Evolutionary conservation across 1,140 invertebrate species (phyloP).

Genomic region (Heliconius congener): DNA sequence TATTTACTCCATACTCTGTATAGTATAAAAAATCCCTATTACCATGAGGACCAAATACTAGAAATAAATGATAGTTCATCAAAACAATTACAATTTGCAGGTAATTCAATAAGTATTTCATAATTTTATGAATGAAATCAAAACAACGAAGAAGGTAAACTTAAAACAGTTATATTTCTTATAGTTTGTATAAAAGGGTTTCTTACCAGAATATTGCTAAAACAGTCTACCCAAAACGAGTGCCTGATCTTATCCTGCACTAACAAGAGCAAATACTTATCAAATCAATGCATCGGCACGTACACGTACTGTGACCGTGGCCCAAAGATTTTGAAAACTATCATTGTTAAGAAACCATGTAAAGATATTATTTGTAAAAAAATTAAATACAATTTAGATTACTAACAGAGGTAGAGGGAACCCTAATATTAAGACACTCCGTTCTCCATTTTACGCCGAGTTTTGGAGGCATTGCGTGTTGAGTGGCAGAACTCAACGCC

Average conservation of each 20-base stretch:
- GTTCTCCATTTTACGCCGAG: too few species aligned
- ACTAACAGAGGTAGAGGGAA: too few species aligned
- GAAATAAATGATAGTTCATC: too few species aligned
- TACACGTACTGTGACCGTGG: slow-evolving; percentile 30
- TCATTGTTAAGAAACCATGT: slow-evolving; percentile 30
- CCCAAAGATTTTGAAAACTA: slow-evolving; percentile 37
- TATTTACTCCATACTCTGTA: too few species aligned
- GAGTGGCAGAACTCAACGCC: too few species aligned
- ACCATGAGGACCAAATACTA: too few species aligned
- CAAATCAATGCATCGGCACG: slow-evolving; percentile 29
- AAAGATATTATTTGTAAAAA: not conserved
- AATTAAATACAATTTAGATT: too few species aligned
- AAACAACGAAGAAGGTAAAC: not conserved
- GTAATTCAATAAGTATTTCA: too few species aligned
- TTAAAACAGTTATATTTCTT: not conserved
- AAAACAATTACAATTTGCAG: too few species aligned
- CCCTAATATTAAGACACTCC: too few species aligned
- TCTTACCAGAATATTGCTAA: slow-evolving; percentile 16
- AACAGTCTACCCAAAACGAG: slow-evolving; percentile 22
- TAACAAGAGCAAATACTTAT: slow-evolving; percentile 28
- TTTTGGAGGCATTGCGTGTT: too few species aligned
- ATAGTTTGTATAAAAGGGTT: slow-evolving; percentile 15
- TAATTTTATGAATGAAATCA: not conserved
- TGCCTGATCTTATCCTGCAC: slow-evolving; percentile 24
- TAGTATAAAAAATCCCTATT: too few species aligned